These are phyloP conservation scores for Dendrocincla fuliginosa DNA, from an alignment of 2,797 vertebrate species.

Conservation along the genomic window DNA sequence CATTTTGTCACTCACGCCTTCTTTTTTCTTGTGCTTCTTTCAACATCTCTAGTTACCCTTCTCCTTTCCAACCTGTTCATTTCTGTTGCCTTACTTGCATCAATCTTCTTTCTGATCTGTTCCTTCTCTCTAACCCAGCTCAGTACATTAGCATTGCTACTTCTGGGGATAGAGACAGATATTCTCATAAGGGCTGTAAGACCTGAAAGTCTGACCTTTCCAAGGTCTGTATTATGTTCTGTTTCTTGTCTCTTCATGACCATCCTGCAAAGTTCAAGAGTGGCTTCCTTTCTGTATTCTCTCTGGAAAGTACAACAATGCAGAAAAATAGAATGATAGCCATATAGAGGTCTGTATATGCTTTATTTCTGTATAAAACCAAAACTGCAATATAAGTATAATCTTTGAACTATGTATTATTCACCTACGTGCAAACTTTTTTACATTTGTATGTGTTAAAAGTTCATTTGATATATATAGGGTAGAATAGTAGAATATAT, in stretches of 20 bases:
- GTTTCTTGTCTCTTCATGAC: background rate
- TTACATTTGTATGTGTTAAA: background rate
- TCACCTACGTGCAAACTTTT: background rate
- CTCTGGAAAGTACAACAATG: background rate
- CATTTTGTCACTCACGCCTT: background rate
- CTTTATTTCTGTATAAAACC: background rate
- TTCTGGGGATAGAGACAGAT: background rate
- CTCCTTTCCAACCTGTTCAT: background rate
- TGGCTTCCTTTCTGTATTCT: background rate
- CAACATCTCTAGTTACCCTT: background rate
- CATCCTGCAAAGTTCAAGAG: background rate
- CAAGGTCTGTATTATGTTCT: background rate
- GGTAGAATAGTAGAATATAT: background rate
- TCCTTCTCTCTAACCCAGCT: background rate
- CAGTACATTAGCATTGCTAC: background rate
- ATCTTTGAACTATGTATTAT: background rate
- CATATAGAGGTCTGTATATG: background rate
- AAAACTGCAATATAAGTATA: background rate
- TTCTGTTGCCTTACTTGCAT: background rate
- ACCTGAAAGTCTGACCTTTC: background rate
- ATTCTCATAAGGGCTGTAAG: background rate
- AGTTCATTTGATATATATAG: background rate
- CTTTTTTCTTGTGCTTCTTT: background rate
- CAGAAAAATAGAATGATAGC: background rate
- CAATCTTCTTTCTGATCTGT: background rate